Conservation (phyloP, 2,113 vertebrate genomes). For the Noturus placidus region DNA sequence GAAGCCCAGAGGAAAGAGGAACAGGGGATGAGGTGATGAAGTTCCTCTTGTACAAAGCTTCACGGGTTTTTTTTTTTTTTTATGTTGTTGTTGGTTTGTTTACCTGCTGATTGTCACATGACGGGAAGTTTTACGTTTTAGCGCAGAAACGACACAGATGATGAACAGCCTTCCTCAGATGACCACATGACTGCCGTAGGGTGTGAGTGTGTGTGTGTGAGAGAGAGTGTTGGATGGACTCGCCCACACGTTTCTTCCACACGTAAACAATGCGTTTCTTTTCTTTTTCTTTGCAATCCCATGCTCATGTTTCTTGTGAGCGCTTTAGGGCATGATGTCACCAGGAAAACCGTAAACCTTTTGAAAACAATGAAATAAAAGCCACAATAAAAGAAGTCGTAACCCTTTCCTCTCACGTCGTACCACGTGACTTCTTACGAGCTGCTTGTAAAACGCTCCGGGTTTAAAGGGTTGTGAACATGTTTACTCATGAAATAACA, state of each 20-base stretch:
- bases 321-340: background rate
- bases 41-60: slow-evolving; percentile 32
- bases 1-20: background rate
- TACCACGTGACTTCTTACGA: background rate
- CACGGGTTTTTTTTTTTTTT: background rate
- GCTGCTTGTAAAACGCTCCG: background rate
- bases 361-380: background rate
- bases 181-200: background rate
- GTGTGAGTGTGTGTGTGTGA: background rate
- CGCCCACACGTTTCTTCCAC: background rate
- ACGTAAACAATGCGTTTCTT: background rate
- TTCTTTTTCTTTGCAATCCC: background rate
- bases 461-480: background rate
- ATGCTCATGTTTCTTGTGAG: background rate
- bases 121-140: background rate
- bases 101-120: slow-evolving; percentile 22
- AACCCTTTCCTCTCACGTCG: background rate
- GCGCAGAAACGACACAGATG: background rate
- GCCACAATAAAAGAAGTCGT: background rate
- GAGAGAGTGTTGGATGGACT: background rate
- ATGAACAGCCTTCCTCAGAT: background rate
- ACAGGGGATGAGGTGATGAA: background rate
- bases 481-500: background rate
- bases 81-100: background rate
- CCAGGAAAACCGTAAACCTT: background rate